Evolutionary conservation across 2,113 vertebrate species (phyloP).

Genomic region (Pycnonotus jocosus): DNA sequence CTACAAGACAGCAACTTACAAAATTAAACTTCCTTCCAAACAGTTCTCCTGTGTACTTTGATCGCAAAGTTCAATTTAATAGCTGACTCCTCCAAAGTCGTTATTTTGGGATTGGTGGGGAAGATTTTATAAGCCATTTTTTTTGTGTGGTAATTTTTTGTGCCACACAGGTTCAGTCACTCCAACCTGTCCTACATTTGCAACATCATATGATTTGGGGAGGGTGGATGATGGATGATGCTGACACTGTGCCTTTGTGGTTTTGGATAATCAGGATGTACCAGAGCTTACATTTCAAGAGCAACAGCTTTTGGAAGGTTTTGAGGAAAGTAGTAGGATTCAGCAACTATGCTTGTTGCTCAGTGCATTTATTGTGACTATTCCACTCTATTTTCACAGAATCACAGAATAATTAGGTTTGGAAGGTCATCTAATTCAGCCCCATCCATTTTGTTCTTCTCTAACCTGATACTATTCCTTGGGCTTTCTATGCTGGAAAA

Average conservation of each 20-base stretch:
- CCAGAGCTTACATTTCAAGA: background rate
- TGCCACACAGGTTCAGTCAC: background rate
- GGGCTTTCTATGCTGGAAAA: background rate
- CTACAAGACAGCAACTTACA: constrained; percentile 29
- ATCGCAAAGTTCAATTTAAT: constrained; percentile 1
- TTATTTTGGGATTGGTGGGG: background rate
- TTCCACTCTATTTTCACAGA: background rate
- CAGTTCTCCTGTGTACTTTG: background rate
- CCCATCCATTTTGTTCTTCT: background rate
- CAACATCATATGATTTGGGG: background rate
- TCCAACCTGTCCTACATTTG: background rate
- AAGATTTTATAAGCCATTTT: background rate
- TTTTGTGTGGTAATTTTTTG: background rate
- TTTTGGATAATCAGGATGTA: background rate
- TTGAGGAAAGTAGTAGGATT: background rate
- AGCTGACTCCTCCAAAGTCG: background rate
- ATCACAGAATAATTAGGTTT: background rate
- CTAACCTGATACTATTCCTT: background rate
- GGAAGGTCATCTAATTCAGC: background rate
- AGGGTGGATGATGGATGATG: background rate
- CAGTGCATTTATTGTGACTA: background rate
- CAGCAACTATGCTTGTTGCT: background rate
- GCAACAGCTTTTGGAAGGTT: background rate
- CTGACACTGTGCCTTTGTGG: background rate
- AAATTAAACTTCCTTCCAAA: constrained; percentile 43